Conservation (phyloP, 2,797 vertebrate genomes). For the Pachyuromys duprasi region DNA sequence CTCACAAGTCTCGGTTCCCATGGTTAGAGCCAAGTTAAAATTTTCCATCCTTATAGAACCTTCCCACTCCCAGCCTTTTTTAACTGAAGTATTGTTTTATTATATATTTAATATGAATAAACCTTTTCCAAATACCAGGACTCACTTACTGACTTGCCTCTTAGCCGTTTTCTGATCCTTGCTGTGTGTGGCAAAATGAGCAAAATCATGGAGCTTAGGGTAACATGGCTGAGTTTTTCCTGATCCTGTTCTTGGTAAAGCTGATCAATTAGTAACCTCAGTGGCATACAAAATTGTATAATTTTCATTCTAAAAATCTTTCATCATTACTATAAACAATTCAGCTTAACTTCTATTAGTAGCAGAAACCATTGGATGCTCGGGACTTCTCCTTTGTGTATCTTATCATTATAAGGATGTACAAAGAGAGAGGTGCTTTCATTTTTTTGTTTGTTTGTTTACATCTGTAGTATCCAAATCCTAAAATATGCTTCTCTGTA, state of each 20-base stretch:
- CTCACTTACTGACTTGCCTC: neutral
- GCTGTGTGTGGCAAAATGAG: neutral
- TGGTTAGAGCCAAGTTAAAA: no score
- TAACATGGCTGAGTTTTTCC: conserved; percentile 35
- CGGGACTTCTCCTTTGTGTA: neutral
- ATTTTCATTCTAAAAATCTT: neutral
- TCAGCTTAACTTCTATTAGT: neutral
- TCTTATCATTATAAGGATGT: conserved; percentile 1
- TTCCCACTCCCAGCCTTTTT: neutral
- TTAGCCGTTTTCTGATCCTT: conserved; percentile 4
- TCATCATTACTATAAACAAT: neutral
- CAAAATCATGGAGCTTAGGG: neutral
- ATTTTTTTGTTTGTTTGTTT: neutral
- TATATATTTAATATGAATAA: conserved; percentile 31
- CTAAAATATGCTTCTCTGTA: neutral
- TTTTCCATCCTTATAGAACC: no score
- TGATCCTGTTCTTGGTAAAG: neutral
- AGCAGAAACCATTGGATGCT: neutral
- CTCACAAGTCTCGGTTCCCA: no score
- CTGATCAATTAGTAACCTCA: neutral
- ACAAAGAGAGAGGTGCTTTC: neutral
- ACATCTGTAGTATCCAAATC: conserved; percentile 10
- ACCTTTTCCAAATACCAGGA: conserved; percentile 8
- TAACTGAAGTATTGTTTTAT: conserved; percentile 32
- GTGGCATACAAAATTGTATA: neutral